phyloP scores from a whole-genome alignment of 2,113 vertebrate species.

The Vireo altiloquus region DNA sequence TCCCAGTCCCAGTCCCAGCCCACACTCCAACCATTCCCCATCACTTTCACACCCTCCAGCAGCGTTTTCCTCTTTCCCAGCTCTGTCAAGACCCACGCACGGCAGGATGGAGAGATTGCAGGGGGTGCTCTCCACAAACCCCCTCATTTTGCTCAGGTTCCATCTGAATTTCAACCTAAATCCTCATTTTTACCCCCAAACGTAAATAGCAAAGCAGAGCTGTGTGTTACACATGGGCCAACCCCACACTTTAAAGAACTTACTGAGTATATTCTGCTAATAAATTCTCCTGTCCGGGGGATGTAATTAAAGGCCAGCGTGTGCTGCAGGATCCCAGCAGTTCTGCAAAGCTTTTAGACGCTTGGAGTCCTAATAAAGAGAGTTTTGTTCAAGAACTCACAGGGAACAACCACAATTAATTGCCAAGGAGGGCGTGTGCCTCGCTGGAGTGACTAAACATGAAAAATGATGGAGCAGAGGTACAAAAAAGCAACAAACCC shows the following conservation, averaged over 20 bases:
- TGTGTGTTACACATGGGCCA: accelerated
- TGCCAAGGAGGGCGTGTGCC: not conserved
- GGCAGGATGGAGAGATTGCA: not conserved
- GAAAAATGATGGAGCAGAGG: not conserved
- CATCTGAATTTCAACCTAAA: not conserved
- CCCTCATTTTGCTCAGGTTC: not conserved
- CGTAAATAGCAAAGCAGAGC: accelerated
- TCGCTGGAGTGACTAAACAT: not conserved
- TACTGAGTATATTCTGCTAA: not conserved
- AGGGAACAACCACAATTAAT: not conserved
- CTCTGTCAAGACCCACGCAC: accelerated
- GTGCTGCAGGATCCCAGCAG: not conserved
- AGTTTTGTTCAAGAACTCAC: not conserved
- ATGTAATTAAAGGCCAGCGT: not conserved
- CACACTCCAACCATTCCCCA: accelerated
- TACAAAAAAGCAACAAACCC: too few relatives aligned
- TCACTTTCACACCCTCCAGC: accelerated
- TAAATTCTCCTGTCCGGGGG: not conserved
- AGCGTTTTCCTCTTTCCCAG: not conserved
- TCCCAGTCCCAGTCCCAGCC: not conserved
- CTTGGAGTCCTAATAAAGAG: not conserved
- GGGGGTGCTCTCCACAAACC: not conserved
- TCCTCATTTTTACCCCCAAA: not conserved
- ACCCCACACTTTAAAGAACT: not conserved
- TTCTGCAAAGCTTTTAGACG: not conserved